Base-by-base conservation (phyloP, 2,113 vertebrate species). In the Rhynchopsitta pachyrhyncha region DNA sequence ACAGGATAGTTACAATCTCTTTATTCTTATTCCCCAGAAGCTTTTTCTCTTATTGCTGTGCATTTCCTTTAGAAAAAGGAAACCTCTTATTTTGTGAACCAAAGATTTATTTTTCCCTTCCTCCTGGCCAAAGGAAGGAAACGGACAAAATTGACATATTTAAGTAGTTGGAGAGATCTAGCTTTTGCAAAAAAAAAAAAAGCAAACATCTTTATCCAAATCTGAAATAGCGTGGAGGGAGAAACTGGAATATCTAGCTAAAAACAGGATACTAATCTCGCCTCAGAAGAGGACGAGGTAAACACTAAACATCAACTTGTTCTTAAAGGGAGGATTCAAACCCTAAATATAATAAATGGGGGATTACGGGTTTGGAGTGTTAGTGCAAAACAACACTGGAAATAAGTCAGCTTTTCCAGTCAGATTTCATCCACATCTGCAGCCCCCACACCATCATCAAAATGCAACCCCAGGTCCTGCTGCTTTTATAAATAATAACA, bases 281-380 rank as follows among this genome's bases (percentile, higher is more conserved):
- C 92, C 97, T 97, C 95, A 28, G 84, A 71, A 82, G 92, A 96
- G 76, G 82, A 90, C 89, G 7, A 92, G 93, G 86, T 93, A 97
- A 96, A 96, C 71, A 86, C 86, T 97, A 95, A 97, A 94, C 95
- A 94, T 94, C 80, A 87, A 94, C 93, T 97, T 95, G 93, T 97
- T 92, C 97, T 97, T 91, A 83, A 95, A 88, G 88, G 95, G 92
- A 97, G 93, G 95, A 96, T 97, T 97, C 97, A 96, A 97, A 97
- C 95, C 92, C 96, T 98, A 98, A 98, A 96, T 97, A 98, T 97
- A 98, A 97, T 99, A 99, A 99, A 99, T 99, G 99, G 99, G 99
- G 98, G 99, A 99, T 99, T 99, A 99, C 99, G 99, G 99, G 98
- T 99, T 99, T 98, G 99, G 99, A 98, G 99, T 99, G 98, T 98